Conservation (phyloP, 2,113 vertebrate genomes). For the Grantiella picta region DNA sequence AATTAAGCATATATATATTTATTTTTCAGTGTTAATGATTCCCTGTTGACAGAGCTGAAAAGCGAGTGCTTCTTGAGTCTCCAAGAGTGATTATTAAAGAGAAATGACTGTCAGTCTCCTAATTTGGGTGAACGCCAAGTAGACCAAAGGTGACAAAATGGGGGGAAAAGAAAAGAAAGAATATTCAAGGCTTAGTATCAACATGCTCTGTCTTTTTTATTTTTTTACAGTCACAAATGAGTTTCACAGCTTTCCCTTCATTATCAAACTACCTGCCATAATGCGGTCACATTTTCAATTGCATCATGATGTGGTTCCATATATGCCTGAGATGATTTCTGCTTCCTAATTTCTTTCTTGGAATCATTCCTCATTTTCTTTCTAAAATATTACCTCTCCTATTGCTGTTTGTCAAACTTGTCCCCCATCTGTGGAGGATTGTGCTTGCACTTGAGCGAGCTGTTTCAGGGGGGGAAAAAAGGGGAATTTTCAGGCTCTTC, state of each 20-base stretch:
- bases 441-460: not conserved
- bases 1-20: conserved; percentile 42
- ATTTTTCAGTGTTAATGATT: conserved; percentile 58
- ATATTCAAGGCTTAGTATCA: conserved; percentile 4
- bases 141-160: conserved; percentile 35
- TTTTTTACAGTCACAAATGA: not conserved
- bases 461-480: not conserved
- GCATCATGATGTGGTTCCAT: not conserved
- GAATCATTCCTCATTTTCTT: conserved; percentile 14
- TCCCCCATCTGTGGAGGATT: not conserved
- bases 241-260: not conserved
- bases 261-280: not conserved
- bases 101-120: conserved; percentile 56
- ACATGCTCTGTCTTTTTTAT: not conserved
- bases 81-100: conserved; percentile 52
- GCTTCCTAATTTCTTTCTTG: not conserved
- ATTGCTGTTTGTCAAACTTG: conserved; percentile 16
- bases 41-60: conserved; percentile 45
- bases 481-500: not conserved
- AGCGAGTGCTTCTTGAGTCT: conserved; percentile 40
- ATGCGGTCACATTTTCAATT: not conserved
- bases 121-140: conserved; percentile 51
- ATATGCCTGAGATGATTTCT: not conserved
- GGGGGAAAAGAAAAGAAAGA: not conserved
- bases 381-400: conserved; percentile 12